These are phyloP conservation scores for Spea multiplicata DNA, from an alignment of 2,113 vertebrate species.

Conservation along the genomic window DNA sequence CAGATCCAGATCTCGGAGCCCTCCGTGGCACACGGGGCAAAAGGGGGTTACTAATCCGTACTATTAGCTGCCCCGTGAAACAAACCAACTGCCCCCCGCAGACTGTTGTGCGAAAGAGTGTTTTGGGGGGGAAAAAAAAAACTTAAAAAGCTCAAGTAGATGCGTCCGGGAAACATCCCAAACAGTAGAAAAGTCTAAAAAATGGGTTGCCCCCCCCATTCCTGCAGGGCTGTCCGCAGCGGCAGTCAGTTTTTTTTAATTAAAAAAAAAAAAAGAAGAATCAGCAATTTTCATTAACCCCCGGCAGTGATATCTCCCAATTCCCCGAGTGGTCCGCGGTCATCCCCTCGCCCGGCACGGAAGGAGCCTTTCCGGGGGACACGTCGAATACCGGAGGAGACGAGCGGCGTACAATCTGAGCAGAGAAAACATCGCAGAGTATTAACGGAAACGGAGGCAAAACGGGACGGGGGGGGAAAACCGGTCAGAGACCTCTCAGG, in stretches of 20 bases:
- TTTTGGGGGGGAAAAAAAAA: conserved; percentile 3
- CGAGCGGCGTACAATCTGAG: conserved; percentile 55
- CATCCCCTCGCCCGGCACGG: not conserved
- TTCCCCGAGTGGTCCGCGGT: not conserved
- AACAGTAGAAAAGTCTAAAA: conserved; percentile 45
- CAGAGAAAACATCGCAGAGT: conserved; percentile 34
- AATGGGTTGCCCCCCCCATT: not conserved
- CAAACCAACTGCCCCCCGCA: not conserved
- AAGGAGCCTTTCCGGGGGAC: not conserved
- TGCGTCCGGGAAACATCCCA: not conserved
- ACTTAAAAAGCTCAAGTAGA: conserved; percentile 43
- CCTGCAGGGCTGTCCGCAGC: not conserved
- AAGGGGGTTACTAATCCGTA: not conserved
- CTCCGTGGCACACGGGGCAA: not conserved
- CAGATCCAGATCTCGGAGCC: not conserved
- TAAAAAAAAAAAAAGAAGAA: conserved; percentile 2
- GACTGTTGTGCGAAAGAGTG: not conserved
- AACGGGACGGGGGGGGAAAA: too few relatives aligned
- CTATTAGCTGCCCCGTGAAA: conserved; percentile 32
- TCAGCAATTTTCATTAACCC: conserved; percentile 16
- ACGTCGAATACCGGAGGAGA: not conserved
- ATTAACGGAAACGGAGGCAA: too few relatives aligned
- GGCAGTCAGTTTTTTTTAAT: conserved; percentile 1
- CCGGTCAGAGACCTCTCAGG: too few relatives aligned
- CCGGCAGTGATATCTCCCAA: conserved; percentile 31